Base-by-base conservation (phyloP, 2,113 vertebrate species). In the Telmatochromis sp. region DNA sequence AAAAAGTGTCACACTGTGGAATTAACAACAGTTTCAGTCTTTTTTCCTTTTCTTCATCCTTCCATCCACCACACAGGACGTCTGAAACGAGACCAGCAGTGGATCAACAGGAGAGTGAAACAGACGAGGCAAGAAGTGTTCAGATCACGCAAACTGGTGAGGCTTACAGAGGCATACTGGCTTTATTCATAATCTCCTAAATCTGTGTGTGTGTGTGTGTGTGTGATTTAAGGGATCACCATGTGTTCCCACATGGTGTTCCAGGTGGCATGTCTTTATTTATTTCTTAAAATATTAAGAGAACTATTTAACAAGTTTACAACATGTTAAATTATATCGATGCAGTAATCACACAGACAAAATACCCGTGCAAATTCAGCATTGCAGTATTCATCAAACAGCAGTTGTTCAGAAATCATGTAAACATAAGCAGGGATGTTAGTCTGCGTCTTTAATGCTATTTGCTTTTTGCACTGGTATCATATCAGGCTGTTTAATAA, bases 131-230 rank as follows among this genome's bases (percentile, higher is more conserved):
- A 3, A 80, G 23, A 47, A 65, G 73, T 88, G 53, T 81, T 85
- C 84, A 84, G 78, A 84, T 85, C 87, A 87, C n/a, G 5, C 85
- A 84, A 75, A 90, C 57, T 26, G 91, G 88, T 90, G 82, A 93
- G 70, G 82, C 80, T 89, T 85, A 80, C 21, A 54, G 80, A 42
- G 2, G 86, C 80, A 85, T 26, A 70, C 4, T 85, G 89, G 89
- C 58, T 91, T 92, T 68, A 83, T 53, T 58, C 73, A 68, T 88
- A 90, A 93, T 87, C 92, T 83, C 55, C 53, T 94, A 87, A 90
- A 13, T 79, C 15, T 87, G 13, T 82, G 49, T 17, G 10, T 58
- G 37, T 31, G 21, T 14, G 4, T 53, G 49, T 42, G 23, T 70
- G 75, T 57, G 55, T 28, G 23, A 33, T 81, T 78, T 83, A 17